phyloP scores from a whole-genome alignment of 1,140 invertebrate species.

The Ips typographus region DNA sequence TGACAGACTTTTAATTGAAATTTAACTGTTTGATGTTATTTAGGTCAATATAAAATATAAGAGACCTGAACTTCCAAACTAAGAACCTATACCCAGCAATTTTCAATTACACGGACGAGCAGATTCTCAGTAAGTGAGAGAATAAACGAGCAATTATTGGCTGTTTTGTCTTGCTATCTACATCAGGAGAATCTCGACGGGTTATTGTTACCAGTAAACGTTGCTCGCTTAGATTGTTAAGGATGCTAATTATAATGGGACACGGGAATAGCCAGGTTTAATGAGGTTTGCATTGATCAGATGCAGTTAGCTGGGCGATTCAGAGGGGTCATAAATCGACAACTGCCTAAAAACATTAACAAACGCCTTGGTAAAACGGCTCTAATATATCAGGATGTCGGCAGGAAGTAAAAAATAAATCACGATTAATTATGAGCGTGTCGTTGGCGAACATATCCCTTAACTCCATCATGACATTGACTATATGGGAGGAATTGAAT shows the following conservation, averaged over 20 bases:
- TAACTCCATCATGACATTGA: too few relatives aligned
- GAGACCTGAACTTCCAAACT: too few relatives aligned
- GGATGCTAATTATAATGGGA: background rate
- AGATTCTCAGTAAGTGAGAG: background rate
- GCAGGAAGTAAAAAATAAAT: too few relatives aligned
- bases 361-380: too few relatives aligned
- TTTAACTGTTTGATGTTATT: too few relatives aligned
- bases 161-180: conserved; percentile 10
- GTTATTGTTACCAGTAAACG: background rate
- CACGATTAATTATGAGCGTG: too few relatives aligned
- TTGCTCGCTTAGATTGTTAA: conserved; percentile 5
- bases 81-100: background rate
- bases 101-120: conserved; percentile 8
- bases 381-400: too few relatives aligned
- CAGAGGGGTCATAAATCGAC: background rate
- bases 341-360: background rate
- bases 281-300: background rate
- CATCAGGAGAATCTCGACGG: background rate
- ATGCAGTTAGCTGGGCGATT: background rate
- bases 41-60: too few relatives aligned
- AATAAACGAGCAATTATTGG: conserved; percentile 13
- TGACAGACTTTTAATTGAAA: too few relatives aligned
- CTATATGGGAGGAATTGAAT: background rate
- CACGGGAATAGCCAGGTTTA: background rate
- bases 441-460: too few relatives aligned